These are phyloP conservation scores for Drosophila baimaii DNA, from an alignment of 1,140 invertebrate species.

Conservation along the genomic window DNA sequence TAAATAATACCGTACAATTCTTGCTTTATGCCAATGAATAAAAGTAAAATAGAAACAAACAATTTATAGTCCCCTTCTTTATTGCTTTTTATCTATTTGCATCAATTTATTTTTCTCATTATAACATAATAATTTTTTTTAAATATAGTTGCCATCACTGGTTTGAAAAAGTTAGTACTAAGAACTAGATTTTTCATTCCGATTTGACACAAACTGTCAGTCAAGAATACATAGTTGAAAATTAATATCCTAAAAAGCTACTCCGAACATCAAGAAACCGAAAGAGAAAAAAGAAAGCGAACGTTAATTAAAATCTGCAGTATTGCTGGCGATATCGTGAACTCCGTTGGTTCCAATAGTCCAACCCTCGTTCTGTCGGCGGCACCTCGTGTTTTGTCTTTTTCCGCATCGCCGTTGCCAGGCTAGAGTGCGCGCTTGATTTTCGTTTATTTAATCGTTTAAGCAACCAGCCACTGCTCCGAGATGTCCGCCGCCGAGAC, in stretches of 20 bases:
- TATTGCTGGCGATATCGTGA: too few species aligned
- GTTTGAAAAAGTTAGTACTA: too few species aligned
- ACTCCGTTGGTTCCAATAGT: constrained; percentile 7
- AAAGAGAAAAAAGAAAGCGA: too few species aligned
- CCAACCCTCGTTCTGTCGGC: not conserved
- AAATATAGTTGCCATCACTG: too few species aligned
- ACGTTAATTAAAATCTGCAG: not conserved
- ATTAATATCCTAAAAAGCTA: not conserved
- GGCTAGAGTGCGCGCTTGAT: constrained; percentile 45
- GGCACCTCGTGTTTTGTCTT: constrained; percentile 54
- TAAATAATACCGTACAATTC: too few species aligned
- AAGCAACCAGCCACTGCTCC: constrained; percentile 21
- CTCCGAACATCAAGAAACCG: not conserved
- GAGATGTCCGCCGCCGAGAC: constrained; percentile 68
- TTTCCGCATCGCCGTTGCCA: constrained; percentile 45
- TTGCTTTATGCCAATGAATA: too few species aligned
- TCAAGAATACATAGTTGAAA: not conserved
- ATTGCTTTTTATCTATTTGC: too few species aligned
- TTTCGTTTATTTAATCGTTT: constrained; percentile 39
- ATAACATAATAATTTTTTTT: too few species aligned
- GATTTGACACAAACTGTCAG: not conserved
- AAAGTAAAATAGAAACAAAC: too few species aligned
- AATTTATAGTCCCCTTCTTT: too few species aligned
- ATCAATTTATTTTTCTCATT: too few species aligned
- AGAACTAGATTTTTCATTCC: not conserved